A percentile compares a stretch with the other conserved stretches of the same genome.
Evolutionary conservation across 2,113 vertebrate species (phyloP).

Genomic region (Prietella phreatophila): DNA sequence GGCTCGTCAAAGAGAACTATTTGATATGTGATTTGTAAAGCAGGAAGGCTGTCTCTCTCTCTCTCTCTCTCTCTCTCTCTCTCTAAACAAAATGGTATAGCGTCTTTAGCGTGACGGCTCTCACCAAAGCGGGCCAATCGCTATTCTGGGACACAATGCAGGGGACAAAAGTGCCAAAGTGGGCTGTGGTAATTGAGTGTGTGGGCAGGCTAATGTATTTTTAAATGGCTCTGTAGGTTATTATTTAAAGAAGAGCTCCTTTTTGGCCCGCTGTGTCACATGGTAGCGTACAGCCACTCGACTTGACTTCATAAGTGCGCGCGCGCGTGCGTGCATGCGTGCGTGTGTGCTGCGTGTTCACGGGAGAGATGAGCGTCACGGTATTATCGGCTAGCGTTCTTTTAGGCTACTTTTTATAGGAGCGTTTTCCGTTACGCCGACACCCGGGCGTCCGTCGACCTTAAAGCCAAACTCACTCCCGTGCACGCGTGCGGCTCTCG

Average conservation of each 20-base stretch:
- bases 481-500: background rate
- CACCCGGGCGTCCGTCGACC: too few species aligned
- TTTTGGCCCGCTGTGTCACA: constrained; percentile 54
- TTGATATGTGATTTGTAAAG: constrained; percentile 60
- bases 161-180: constrained; percentile 68
- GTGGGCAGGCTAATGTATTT: constrained; percentile 70
- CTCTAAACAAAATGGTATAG: constrained; percentile 52
- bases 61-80: constrained; percentile 15
- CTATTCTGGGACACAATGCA: constrained; percentile 69
- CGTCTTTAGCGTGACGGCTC: constrained; percentile 48
- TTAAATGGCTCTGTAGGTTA: constrained; percentile 74
- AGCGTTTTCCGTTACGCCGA: too few species aligned
- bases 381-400: constrained; percentile 38
- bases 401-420: background rate
- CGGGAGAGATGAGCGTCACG: constrained; percentile 57
- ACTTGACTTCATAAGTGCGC: constrained; percentile 37
- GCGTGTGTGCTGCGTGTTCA: background rate
- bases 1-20: constrained; percentile 52
- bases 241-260: constrained; percentile 71
- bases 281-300: constrained; percentile 52
- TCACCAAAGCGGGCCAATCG: constrained; percentile 57
- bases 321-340: background rate
- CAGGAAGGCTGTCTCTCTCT: constrained; percentile 58
- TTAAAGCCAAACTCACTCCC: background rate
- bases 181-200: constrained; percentile 73